Evolutionary conservation across 2,888 invertebrate species (phyloP).

Genomic region (Caenorhabditis uteleia): DNA sequence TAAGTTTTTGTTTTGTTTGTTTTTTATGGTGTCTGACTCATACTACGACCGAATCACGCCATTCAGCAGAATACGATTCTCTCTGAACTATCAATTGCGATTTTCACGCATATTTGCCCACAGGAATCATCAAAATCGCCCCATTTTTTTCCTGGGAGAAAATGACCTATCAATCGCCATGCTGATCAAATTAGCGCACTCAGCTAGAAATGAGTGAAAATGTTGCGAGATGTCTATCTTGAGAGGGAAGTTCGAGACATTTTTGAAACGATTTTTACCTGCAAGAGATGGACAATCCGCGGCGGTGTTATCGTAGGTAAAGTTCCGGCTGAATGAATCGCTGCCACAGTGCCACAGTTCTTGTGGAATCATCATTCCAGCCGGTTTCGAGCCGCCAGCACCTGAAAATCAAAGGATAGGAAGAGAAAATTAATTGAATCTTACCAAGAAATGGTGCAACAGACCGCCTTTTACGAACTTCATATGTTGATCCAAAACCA

Average conservation of each 20-base stretch:
- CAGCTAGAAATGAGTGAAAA: background rate
- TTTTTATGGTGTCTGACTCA: no score
- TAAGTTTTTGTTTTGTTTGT: no score
- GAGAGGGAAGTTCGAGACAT: no score
- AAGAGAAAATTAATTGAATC: background rate
- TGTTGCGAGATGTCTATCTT: background rate
- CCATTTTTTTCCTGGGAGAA: background rate
- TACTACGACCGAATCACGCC: no score
- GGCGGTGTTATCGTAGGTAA: constrained; percentile 12
- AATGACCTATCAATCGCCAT: background rate
- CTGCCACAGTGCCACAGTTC: constrained; percentile 48
- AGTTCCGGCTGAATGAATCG: constrained; percentile 13
- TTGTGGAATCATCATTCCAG: constrained; percentile 10
- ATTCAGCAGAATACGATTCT: no score
- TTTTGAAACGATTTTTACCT: constrained; percentile 13
- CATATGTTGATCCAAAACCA: background rate
- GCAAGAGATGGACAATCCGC: constrained; percentile 32
- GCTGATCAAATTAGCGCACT: constrained; percentile 2
- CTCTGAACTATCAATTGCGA: no score
- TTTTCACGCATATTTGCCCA: constrained; percentile 5
- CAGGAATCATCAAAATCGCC: background rate
- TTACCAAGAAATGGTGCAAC: constrained; percentile 23
- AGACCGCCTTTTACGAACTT: constrained; percentile 4
- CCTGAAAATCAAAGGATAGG: constrained; percentile 1
- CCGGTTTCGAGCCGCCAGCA: constrained; percentile 16